These are phyloP conservation scores for Pangasius macronema DNA, from an alignment of 2,797 vertebrate species.

Conservation along the genomic window DNA sequence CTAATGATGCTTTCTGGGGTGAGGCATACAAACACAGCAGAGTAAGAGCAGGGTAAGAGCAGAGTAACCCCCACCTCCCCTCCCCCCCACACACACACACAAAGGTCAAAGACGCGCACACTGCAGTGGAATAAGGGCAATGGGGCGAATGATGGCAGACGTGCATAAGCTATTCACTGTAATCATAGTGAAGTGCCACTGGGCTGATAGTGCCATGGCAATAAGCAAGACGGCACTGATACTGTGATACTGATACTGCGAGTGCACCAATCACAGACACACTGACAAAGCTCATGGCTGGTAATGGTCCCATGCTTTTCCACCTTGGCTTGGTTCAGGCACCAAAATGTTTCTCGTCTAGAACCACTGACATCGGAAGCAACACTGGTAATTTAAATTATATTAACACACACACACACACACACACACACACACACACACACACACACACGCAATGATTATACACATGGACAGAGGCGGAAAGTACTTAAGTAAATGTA, in stretches of 20 bases:
- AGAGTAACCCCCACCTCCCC: too few species aligned
- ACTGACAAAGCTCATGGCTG: background rate
- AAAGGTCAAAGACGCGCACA: background rate
- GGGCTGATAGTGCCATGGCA: background rate
- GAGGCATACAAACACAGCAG: background rate
- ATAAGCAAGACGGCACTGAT: background rate
- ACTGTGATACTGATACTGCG: background rate
- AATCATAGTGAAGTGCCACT: background rate
- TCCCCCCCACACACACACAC: background rate
- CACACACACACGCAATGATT: background rate
- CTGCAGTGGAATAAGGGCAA: background rate
- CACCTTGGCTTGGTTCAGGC: background rate
- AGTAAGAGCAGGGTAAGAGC: background rate
- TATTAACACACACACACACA: background rate
- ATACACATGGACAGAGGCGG: background rate
- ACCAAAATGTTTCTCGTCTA: background rate
- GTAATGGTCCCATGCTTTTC: background rate
- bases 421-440: background rate
- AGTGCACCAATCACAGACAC: background rate
- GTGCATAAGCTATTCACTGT: background rate
- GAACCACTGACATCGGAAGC: background rate
- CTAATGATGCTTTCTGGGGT: conserved; percentile 13
- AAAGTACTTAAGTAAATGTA: background rate
- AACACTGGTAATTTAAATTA: background rate
- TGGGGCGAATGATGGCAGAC: background rate